A percentile compares a stretch with the other conserved stretches of the same genome.
These are phyloP conservation scores for Chironomus tentans DNA, from an alignment of 2,888 invertebrate genomes.

Conservation along the genomic window DNA sequence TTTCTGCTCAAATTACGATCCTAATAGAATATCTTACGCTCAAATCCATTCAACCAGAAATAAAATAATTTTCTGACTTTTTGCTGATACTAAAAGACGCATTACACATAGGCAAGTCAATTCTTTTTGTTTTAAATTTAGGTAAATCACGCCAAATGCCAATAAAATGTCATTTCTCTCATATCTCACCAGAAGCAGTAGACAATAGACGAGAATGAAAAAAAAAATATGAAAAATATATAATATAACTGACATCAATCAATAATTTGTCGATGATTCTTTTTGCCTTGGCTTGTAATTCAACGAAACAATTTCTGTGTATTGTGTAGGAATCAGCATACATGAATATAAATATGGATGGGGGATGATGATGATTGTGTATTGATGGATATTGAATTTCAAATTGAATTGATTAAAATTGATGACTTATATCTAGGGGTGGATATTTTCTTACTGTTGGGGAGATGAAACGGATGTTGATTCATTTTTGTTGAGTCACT, in stretches of 20 bases:
- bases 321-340: background rate
- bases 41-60: no score
- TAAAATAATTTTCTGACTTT: no score
- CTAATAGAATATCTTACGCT: no score
- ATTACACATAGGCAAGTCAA: no score
- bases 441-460: background rate
- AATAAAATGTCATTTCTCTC: background rate
- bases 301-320: background rate
- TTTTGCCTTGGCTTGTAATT: background rate
- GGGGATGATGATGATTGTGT: background rate
- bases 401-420: background rate
- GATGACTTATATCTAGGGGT: background rate
- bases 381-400: slow-evolving; percentile 4
- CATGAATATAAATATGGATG: no score
- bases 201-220: background rate
- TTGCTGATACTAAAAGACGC: no score
- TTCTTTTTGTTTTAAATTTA: background rate
- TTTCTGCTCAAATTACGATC: no score
- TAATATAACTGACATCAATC: slow-evolving; percentile 3
- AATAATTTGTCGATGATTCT: background rate
- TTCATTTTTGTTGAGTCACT: background rate
- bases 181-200: background rate
- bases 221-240: background rate
- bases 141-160: background rate
- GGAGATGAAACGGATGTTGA: background rate